Evolutionary conservation across 2,797 vertebrate species (phyloP).

Genomic region (Morus bassanus): DNA sequence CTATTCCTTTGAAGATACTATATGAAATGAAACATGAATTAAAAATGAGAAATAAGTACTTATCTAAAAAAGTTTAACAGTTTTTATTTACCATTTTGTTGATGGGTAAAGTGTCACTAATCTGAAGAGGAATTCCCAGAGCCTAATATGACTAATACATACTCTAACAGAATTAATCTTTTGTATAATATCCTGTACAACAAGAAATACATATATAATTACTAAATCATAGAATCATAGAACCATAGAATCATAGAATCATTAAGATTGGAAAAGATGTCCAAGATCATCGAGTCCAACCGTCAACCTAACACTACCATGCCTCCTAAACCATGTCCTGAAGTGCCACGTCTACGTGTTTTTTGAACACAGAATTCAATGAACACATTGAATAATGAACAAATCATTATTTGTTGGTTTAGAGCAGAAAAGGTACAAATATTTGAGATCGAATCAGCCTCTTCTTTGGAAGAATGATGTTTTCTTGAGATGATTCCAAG

Average conservation of each 20-base stretch:
- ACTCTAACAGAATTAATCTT: background rate
- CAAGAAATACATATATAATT: background rate
- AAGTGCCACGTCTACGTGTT: too few species aligned
- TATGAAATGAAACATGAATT: background rate
- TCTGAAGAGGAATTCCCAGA: background rate
- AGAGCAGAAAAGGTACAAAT: constrained; percentile 23
- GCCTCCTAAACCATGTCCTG: too few species aligned
- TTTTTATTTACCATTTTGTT: background rate
- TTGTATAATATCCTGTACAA: background rate
- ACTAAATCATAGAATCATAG: background rate
- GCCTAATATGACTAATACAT: background rate
- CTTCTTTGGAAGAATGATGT: background rate
- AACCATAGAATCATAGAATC: too few species aligned
- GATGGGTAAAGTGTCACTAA: background rate
- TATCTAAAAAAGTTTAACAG: background rate
- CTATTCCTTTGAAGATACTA: background rate
- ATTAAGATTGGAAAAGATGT: too few species aligned
- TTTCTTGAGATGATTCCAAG: background rate
- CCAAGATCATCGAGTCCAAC: too few species aligned
- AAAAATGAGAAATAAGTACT: background rate
- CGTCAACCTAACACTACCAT: too few species aligned
- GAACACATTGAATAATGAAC: too few species aligned
- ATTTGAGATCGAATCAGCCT: background rate
- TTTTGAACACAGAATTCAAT: too few species aligned
- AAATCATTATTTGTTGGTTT: constrained; percentile 25